Conservation (phyloP, 1,140 invertebrate species). For the Capitella teleta region DNA sequence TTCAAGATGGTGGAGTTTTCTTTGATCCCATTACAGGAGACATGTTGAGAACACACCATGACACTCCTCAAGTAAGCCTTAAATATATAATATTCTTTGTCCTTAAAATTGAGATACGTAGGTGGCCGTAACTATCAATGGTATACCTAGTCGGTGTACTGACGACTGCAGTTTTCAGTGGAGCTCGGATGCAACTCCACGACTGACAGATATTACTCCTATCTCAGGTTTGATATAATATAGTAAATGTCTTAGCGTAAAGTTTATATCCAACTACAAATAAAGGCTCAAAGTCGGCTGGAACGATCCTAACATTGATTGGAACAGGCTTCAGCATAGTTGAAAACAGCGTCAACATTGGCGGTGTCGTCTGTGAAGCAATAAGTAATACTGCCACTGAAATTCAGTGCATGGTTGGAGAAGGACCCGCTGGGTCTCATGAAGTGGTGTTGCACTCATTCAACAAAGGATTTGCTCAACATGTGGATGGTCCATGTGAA, state of each 20-base stretch:
- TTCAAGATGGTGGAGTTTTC: slow-evolving; percentile 11
- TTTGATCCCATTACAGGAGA: slow-evolving; percentile 26
- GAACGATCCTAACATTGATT: slow-evolving; percentile 1
- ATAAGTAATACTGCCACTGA: neutral
- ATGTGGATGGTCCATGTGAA: neutral
- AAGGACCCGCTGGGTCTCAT: slow-evolving; percentile 21
- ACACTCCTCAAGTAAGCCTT: slow-evolving; percentile 16
- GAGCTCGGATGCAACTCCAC: too few relatives aligned
- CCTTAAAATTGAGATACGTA: too few relatives aligned
- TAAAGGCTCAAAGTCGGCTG: neutral
- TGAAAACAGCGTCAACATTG: neutral
- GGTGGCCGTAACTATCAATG: too few relatives aligned
- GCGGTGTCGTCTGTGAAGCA: neutral
- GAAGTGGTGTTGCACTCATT: slow-evolving; percentile 19
- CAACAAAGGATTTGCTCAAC: slow-evolving; percentile 5
- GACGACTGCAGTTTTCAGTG: too few relatives aligned
- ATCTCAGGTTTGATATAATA: too few relatives aligned
- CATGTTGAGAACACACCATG: slow-evolving; percentile 21
- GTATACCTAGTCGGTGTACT: too few relatives aligned
- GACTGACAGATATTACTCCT: too few relatives aligned
- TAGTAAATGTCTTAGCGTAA: too few relatives aligned
- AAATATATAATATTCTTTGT: too few relatives aligned
- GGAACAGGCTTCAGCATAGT: neutral
- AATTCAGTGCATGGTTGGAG: slow-evolving; percentile 19
- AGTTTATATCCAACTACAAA: too few relatives aligned